A percentile compares a stretch with the other conserved stretches of the same genome.
These are phyloP conservation scores for Onthophagus sagittarius DNA, from an alignment of 2,888 invertebrate species.

Conservation along the genomic window DNA sequence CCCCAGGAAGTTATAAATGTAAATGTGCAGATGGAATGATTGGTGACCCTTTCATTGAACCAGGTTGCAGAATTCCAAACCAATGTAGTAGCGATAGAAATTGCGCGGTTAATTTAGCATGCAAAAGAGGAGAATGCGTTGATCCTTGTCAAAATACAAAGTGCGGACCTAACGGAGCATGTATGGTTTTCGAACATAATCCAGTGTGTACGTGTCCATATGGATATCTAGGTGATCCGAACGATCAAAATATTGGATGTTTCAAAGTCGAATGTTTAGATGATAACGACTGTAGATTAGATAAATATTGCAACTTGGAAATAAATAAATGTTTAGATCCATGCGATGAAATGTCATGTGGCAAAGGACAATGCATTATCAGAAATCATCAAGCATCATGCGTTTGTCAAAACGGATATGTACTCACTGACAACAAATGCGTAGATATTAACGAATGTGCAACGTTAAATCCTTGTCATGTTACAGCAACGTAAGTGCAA, in stretches of 20 bases:
- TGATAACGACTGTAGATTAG: conserved; percentile 69
- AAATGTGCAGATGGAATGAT: conserved; percentile 74
- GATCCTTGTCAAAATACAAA: conserved; percentile 72
- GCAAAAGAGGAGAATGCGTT: conserved; percentile 71
- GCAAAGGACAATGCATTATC: conserved; percentile 74
- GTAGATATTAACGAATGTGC: conserved; percentile 79
- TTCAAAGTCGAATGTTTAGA: conserved; percentile 84
- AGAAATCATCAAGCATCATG: conserved; percentile 70
- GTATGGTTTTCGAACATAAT: conserved; percentile 68
- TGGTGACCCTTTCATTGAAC: conserved; percentile 66
- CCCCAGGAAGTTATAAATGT: conserved; percentile 77
- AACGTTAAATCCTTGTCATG: conserved; percentile 68
- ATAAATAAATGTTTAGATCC: conserved; percentile 80
- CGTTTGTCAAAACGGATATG: conserved; percentile 71
- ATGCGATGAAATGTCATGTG: conserved; percentile 74
- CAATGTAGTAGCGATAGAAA: conserved; percentile 71
- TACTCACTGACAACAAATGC: conserved; percentile 63
- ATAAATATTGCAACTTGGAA: conserved; percentile 71
- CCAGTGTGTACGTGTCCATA: conserved; percentile 74
- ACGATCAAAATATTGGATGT: conserved; percentile 72
- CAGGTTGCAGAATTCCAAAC: conserved; percentile 74
- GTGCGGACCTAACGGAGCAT: conserved; percentile 76
- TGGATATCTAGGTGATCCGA: conserved; percentile 79
- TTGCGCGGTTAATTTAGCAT: conserved; percentile 72
- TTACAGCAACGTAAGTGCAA: conserved; percentile 59